These are phyloP conservation scores for Cybosia mesomella DNA, from an alignment of 2,888 invertebrate species.

Conservation along the genomic window DNA sequence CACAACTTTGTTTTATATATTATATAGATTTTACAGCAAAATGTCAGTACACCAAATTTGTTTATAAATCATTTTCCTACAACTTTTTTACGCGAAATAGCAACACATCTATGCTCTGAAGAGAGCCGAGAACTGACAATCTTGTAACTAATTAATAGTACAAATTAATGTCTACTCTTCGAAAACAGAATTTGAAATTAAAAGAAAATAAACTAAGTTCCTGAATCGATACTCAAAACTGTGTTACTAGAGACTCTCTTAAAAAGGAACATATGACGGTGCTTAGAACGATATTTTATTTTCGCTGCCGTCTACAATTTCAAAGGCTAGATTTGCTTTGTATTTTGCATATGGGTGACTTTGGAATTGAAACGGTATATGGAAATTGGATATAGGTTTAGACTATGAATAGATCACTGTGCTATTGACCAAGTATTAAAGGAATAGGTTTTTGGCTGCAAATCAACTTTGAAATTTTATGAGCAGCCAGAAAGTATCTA, in stretches of 20 bases:
- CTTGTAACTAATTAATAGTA: neutral
- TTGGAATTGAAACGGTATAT: conserved; percentile 34
- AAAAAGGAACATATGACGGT: conserved; percentile 12
- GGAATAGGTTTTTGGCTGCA: no score
- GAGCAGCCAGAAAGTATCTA: no score
- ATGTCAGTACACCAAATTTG: no score
- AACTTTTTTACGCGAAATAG: no score
- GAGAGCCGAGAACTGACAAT: no score
- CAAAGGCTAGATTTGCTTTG: conserved; percentile 31
- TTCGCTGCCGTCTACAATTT: conserved; percentile 27
- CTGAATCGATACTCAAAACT: neutral
- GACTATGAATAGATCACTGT: neutral
- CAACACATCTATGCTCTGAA: no score
- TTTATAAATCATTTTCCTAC: no score
- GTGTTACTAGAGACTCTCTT: conserved; percentile 13
- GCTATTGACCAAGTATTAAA: neutral
- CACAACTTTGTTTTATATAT: no score
- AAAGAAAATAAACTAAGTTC: neutral
- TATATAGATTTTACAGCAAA: no score
- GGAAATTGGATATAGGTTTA: conserved; percentile 12
- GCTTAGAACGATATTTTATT: conserved; percentile 26
- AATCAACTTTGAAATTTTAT: no score
- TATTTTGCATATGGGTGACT: conserved; percentile 38
- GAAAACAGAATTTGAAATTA: neutral
- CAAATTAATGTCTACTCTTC: neutral